Percentiles rank a stretch among this genome's conserved stretches.
phyloP scores from a whole-genome alignment of 2,888 invertebrate species.

The Melolontha melolontha region DNA sequence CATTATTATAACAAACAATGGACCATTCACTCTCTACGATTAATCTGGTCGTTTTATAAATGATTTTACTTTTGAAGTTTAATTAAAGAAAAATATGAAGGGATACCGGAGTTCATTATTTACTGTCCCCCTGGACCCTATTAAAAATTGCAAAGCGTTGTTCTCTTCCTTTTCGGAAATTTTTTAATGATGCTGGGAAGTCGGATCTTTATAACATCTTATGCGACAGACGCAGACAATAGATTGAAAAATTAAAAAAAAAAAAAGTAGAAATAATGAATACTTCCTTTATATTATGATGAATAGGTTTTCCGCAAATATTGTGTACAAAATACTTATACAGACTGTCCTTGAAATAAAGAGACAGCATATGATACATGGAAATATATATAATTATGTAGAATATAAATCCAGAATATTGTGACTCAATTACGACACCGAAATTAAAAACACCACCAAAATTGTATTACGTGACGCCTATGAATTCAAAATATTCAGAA shows the following conservation, averaged over 20 bases:
- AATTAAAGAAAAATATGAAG: constrained; percentile 35
- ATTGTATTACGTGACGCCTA: too few relatives aligned
- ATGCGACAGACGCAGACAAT: neutral
- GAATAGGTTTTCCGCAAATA: too few relatives aligned
- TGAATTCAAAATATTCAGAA: too few relatives aligned
- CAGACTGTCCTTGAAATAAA: too few relatives aligned
- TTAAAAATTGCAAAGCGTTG: constrained; percentile 27
- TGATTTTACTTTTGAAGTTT: constrained; percentile 37
- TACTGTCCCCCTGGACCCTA: constrained; percentile 35
- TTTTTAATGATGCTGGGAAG: constrained; percentile 28
- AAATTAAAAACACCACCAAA: too few relatives aligned
- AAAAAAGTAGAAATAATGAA: neutral
- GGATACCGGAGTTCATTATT: constrained; percentile 32
- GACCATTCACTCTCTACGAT: constrained; percentile 33
- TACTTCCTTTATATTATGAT: too few relatives aligned
- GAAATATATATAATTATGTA: too few relatives aligned
- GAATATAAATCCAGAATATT: too few relatives aligned
- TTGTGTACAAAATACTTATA: too few relatives aligned
- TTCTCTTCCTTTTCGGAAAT: constrained; percentile 1
- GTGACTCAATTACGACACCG: too few relatives aligned
- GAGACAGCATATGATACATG: too few relatives aligned
- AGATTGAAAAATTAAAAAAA: constrained; percentile 6
- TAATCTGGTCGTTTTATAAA: constrained; percentile 37
- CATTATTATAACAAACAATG: constrained; percentile 35
- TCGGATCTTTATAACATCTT: constrained; percentile 27